phyloP scores from a whole-genome alignment of 2,113 vertebrate species.

The Pyrgilauda ruficollis region DNA sequence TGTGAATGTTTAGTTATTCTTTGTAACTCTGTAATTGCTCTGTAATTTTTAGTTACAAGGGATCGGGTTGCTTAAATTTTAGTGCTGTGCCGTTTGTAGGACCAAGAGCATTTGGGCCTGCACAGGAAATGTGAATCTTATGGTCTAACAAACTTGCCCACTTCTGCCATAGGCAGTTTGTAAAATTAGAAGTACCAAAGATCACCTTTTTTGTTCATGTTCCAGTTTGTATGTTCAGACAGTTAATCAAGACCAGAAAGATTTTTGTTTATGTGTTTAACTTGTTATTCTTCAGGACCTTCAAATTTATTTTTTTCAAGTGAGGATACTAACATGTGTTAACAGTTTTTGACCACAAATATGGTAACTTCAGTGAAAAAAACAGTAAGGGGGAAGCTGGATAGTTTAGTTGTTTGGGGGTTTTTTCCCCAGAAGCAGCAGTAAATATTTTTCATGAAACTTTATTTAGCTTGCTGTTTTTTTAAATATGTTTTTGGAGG shows the following conservation, averaged over 20 bases:
- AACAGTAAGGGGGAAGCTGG: neutral
- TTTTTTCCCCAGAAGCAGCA: accelerated
- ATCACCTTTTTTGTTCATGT: neutral
- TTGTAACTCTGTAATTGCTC: neutral
- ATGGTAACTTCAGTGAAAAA: neutral
- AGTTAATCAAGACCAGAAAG: neutral
- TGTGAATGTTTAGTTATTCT: neutral
- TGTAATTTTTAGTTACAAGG: neutral
- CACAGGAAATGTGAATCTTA: accelerated
- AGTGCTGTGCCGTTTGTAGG: neutral
- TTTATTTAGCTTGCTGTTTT: neutral
- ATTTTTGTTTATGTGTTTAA: neutral
- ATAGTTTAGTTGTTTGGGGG: neutral
- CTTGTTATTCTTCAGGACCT: neutral
- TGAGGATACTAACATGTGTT: neutral
- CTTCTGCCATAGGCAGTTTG: neutral
- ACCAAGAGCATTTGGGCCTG: neutral
- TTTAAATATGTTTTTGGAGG: neutral
- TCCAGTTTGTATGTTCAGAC: neutral
- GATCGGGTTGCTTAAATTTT: neutral
- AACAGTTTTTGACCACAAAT: neutral
- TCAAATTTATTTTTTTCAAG: neutral
- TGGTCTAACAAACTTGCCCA: neutral
- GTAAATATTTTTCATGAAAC: neutral
- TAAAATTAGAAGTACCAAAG: neutral